These are phyloP conservation scores for Oriolus oriolus DNA, from an alignment of 2,113 vertebrate genomes.

Conservation along the genomic window DNA sequence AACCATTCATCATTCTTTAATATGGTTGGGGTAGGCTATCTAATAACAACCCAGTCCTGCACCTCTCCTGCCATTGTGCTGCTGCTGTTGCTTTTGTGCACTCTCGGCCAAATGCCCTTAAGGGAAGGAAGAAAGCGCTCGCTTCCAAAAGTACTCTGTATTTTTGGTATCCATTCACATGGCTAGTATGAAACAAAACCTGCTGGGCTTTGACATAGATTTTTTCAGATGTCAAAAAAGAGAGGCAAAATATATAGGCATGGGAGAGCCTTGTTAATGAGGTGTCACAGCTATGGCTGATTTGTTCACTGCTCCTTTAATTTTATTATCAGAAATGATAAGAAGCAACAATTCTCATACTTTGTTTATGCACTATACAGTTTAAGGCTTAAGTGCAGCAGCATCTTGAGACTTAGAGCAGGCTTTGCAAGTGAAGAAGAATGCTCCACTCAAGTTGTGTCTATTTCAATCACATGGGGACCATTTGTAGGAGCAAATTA, in stretches of 20 bases:
- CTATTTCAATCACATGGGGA: neutral
- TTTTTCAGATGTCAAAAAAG: neutral
- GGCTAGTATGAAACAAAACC: neutral
- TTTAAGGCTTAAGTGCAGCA: neutral
- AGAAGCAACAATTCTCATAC: neutral
- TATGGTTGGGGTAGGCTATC: neutral
- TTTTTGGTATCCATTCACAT: neutral
- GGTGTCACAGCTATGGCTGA: neutral
- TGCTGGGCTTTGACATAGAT: neutral
- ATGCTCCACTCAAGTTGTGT: neutral
- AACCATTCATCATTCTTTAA: neutral
- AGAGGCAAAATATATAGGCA: neutral
- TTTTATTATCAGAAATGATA: neutral
- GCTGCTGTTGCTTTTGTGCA: neutral
- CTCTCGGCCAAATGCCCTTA: neutral
- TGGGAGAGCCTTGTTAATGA: neutral
- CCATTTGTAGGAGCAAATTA: neutral
- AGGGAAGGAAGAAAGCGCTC: neutral
- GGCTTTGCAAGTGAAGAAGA: neutral
- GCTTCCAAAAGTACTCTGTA: neutral
- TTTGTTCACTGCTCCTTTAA: neutral
- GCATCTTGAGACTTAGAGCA: neutral
- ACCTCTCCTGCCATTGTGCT: neutral
- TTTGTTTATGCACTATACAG: neutral
- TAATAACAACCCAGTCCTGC: neutral